phyloP scores from a whole-genome alignment of 30 jellyfish, hydroid and myxozoan species.

The Hydractinia echinata region DNA sequence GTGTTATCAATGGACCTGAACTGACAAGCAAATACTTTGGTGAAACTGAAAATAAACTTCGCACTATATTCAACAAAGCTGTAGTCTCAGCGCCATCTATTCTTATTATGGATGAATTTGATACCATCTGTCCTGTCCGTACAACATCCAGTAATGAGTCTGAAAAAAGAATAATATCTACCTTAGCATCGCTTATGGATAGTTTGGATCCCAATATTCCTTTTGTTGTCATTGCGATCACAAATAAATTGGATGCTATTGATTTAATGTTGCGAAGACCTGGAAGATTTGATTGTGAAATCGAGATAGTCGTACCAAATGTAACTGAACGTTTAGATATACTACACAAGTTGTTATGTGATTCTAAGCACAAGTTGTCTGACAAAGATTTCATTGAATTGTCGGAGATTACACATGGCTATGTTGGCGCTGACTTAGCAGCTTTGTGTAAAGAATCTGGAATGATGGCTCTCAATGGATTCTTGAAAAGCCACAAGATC shows the following conservation, averaged over 20 bases:
- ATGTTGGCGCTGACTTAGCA: constrained; percentile 86
- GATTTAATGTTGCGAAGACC: constrained; percentile 82
- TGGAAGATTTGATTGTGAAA: constrained; percentile 86
- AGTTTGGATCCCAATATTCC: constrained; percentile 45
- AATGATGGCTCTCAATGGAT: constrained; percentile 17
- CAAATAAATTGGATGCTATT: constrained; percentile 70
- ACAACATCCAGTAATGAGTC: constrained; percentile 72
- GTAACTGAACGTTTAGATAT: constrained; percentile 62
- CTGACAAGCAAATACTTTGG: constrained; percentile 82
- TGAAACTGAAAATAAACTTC: constrained; percentile 78
- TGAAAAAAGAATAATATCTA: constrained; percentile 76
- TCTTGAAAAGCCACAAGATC: neutral
- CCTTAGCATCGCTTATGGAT: constrained; percentile 85
- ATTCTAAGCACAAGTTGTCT: constrained; percentile 36
- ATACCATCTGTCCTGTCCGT: constrained; percentile 83
- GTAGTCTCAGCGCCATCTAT: constrained; percentile 67
- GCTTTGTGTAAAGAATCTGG: constrained; percentile 85
- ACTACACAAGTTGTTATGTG: constrained; percentile 36
- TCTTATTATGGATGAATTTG: constrained; percentile 87
- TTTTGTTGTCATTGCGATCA: constrained; percentile 82
- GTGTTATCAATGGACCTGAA: constrained; percentile 85
- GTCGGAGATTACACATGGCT: constrained; percentile 81
- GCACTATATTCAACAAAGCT: constrained; percentile 65
- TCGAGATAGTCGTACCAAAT: constrained; percentile 91
- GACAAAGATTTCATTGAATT: constrained; percentile 43